Conservation (phyloP, 2,113 vertebrate species). For the Phalacrocorax carbo region DNA sequence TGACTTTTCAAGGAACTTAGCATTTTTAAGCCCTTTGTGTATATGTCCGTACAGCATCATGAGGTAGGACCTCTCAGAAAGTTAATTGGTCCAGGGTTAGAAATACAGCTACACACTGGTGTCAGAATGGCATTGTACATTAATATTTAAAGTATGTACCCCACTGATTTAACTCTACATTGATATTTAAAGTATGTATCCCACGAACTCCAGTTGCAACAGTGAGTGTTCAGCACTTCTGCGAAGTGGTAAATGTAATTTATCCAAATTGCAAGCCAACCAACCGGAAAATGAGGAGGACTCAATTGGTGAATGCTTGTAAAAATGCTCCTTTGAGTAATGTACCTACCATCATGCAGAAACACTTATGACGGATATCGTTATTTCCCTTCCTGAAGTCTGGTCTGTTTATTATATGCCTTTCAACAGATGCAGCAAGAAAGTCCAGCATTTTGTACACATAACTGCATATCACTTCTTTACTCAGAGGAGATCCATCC, state of each 20-base stretch:
- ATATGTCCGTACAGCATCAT: neutral
- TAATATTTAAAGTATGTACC: neutral
- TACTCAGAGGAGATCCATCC: neutral
- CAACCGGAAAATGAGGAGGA: neutral
- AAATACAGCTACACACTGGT: neutral
- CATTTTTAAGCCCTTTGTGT: neutral
- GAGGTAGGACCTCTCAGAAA: neutral
- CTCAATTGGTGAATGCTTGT: neutral
- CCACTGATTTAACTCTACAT: neutral
- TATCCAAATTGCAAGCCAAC: neutral
- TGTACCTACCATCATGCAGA: neutral
- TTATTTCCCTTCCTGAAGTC: neutral
- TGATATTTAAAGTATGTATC: neutral
- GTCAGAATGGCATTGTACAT: neutral
- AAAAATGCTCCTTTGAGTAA: neutral
- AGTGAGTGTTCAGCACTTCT: neutral
- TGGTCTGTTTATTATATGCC: neutral
- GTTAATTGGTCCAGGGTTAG: neutral
- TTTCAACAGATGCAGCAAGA: neutral
- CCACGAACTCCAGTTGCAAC: neutral
- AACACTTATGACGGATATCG: neutral
- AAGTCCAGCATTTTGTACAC: neutral
- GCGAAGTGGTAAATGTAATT: neutral
- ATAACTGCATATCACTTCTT: neutral
- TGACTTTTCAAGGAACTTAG: neutral